Evolutionary conservation across 1,140 invertebrate genomes (phyloP).

Genomic region (Bradynema listronoti): DNA sequence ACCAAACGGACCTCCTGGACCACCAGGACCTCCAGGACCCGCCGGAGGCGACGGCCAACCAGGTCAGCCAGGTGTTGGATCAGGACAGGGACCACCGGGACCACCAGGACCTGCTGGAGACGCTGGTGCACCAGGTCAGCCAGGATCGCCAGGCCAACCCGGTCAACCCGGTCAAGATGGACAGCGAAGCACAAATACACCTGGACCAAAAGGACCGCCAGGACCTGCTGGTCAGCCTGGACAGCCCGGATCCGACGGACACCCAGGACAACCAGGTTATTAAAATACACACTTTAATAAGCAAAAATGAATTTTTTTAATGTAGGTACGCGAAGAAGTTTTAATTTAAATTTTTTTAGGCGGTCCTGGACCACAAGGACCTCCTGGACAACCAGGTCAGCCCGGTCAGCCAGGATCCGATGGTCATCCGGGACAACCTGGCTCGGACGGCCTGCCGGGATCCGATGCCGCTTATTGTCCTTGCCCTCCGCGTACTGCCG

Average conservation of each 20-base stretch:
- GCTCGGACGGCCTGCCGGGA: background rate
- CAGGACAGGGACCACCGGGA: slow-evolving; percentile 16
- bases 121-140: slow-evolving; percentile 15
- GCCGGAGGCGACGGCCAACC: slow-evolving; percentile 33
- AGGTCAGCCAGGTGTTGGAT: slow-evolving; percentile 31
- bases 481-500: slow-evolving; percentile 13
- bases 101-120: slow-evolving; percentile 27
- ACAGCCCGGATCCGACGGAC: slow-evolving; percentile 8
- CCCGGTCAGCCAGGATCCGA: slow-evolving; percentile 9
- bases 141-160: slow-evolving; percentile 21
- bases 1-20: slow-evolving; percentile 21
- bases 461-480: slow-evolving; percentile 12
- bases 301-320: no score
- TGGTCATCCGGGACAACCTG: slow-evolving; percentile 6
- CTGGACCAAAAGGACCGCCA: slow-evolving; percentile 17
- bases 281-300: background rate
- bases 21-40: slow-evolving; percentile 24
- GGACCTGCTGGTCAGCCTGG: slow-evolving; percentile 17
- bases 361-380: slow-evolving; percentile 17
- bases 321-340: no score
- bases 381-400: slow-evolving; percentile 18
- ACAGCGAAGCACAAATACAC: slow-evolving; percentile 1
- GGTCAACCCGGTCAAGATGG: slow-evolving; percentile 26
- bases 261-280: slow-evolving; percentile 18
- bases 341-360: no score